Percentiles rank a stretch among this genome's conserved stretches.
Evolutionary conservation across 2,888 invertebrate species (phyloP).

Genomic region (Cephus nigrinus): DNA sequence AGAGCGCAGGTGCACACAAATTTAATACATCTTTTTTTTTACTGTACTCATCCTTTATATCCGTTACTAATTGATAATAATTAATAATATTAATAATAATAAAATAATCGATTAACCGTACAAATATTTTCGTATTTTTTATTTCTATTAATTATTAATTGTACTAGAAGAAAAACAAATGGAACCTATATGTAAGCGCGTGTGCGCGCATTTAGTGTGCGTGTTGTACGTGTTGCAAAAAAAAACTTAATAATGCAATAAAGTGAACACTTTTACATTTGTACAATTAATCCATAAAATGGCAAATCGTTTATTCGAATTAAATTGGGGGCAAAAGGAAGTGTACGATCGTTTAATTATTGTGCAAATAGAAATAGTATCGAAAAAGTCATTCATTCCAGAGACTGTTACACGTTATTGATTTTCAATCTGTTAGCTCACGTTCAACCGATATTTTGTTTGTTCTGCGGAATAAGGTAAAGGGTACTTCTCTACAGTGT

Average conservation of each 20-base stretch:
- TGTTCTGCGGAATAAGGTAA: not conserved
- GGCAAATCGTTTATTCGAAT: not conserved
- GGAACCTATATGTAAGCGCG: not conserved
- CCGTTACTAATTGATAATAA: slow-evolving; percentile 2
- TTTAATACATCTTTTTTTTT: not conserved
- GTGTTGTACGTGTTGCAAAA: not conserved
- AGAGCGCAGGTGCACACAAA: not conserved
- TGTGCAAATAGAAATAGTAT: not conserved
- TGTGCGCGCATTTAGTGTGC: not conserved
- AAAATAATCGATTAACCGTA: slow-evolving; percentile 15
- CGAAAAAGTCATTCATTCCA: not conserved
- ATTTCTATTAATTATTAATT: slow-evolving; percentile 10
- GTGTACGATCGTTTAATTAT: not conserved
- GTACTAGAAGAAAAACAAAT: not conserved
- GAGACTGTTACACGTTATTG: not conserved
- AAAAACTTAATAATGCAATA: not conserved
- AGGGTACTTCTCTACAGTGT: not conserved
- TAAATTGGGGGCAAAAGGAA: not conserved
- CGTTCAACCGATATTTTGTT: not conserved
- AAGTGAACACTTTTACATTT: not conserved
- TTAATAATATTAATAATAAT: slow-evolving; percentile 9
- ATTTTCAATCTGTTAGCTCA: not conserved
- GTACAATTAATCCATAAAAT: not conserved
- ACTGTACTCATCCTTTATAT: slow-evolving; percentile 8
- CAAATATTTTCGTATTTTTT: slow-evolving; percentile 16